A percentile compares a stretch with the other conserved stretches of the same genome.
phyloP scores from a whole-genome alignment of 2,888 invertebrate species.

The Pseudoips prasinana region DNA sequence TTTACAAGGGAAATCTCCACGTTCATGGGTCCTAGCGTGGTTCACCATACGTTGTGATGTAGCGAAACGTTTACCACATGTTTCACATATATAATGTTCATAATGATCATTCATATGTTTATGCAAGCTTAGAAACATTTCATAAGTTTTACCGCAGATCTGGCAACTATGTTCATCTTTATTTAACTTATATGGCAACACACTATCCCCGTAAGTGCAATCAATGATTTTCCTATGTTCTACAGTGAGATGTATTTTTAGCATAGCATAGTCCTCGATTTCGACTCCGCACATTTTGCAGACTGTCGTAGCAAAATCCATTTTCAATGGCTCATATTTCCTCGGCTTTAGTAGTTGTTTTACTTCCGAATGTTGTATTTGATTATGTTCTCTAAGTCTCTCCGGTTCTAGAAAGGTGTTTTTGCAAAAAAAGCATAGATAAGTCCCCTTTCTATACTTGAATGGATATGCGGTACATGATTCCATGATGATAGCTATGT shows the following conservation, averaged over 20 bases:
- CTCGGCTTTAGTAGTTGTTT: constrained; percentile 54
- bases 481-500: constrained; percentile 60
- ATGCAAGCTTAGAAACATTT: constrained; percentile 69
- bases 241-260: constrained; percentile 55
- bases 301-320: constrained; percentile 58
- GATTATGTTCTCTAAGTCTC: constrained; percentile 63
- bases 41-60: constrained; percentile 69
- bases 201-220: constrained; percentile 59
- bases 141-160: constrained; percentile 68
- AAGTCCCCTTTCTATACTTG: constrained; percentile 70
- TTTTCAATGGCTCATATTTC: constrained; percentile 71
- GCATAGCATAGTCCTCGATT: constrained; percentile 51
- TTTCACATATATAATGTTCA: constrained; percentile 71
- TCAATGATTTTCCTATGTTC: constrained; percentile 61
- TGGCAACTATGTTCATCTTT: constrained; percentile 67
- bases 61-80: constrained; percentile 70
- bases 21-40: constrained; percentile 63
- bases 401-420: constrained; percentile 66
- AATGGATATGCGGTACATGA: constrained; percentile 70
- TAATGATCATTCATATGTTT: constrained; percentile 76
- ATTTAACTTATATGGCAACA: constrained; percentile 67
- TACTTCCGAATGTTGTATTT: constrained; percentile 47
- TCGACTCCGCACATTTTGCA: constrained; percentile 59
- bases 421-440: constrained; percentile 70
- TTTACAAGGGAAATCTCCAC: constrained; percentile 65